A percentile compares a stretch with the other conserved stretches of the same genome.
Evolutionary conservation across 2,888 invertebrate genomes (phyloP).

Genomic region (Hermaeophaga mercurialis): DNA sequence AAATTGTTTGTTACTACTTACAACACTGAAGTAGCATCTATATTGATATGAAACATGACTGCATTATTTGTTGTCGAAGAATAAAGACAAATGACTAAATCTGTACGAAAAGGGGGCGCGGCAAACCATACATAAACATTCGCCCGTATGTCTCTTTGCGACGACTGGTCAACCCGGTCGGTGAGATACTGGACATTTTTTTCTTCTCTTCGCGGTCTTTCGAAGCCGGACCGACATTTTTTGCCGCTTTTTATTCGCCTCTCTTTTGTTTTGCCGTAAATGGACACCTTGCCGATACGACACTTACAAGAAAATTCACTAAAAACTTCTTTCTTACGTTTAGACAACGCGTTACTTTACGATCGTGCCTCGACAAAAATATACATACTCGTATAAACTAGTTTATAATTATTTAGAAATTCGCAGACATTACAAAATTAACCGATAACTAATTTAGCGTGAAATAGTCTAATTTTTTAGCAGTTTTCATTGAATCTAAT

Average conservation of each 20-base stretch:
- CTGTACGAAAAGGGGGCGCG: too few relatives aligned
- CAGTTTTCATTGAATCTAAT: neutral
- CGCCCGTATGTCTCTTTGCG: neutral
- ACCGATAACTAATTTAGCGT: neutral
- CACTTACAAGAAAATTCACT: slow-evolving; percentile 26
- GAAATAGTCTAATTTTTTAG: slow-evolving; percentile 3
- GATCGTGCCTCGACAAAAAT: too few relatives aligned
- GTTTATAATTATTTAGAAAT: too few relatives aligned
- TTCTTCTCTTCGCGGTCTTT: slow-evolving; percentile 16
- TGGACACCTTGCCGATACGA: slow-evolving; percentile 19
- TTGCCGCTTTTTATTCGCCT: slow-evolving; percentile 13
- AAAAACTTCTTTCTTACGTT: slow-evolving; percentile 20
- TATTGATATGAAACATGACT: too few relatives aligned
- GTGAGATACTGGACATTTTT: slow-evolving; percentile 19
- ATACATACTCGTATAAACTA: too few relatives aligned
- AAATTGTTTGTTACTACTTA: too few relatives aligned
- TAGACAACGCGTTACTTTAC: slow-evolving; percentile 17
- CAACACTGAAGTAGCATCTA: too few relatives aligned
- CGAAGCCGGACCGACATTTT: slow-evolving; percentile 11
- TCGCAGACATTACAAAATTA: neutral
- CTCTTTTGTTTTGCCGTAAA: slow-evolving; percentile 17
- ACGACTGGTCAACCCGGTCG: slow-evolving; percentile 1
- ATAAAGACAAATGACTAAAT: too few relatives aligned
- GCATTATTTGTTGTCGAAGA: too few relatives aligned
- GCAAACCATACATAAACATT: slow-evolving; percentile 13